Percentiles rank a stretch among this genome's conserved stretches.
Evolutionary conservation across 1,140 invertebrate species (phyloP).

Genomic region (Maconellicoccus hirsutus): DNA sequence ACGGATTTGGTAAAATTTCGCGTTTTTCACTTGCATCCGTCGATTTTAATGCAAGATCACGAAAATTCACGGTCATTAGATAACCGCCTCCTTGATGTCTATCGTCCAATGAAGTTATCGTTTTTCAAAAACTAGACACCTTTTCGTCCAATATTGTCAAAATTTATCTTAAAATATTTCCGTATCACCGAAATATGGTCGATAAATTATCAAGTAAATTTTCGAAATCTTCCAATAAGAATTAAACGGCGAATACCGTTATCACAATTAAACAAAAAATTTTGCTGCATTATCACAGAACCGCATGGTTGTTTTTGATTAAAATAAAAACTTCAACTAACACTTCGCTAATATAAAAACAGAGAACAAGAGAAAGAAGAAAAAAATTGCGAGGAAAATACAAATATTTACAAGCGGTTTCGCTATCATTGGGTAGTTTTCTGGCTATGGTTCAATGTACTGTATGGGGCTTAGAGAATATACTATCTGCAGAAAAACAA

Average conservation of each 20-base stretch:
- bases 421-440: background rate
- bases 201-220: no score
- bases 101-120: no score
- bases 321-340: background rate
- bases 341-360: slow-evolving; percentile 4
- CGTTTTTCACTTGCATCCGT: background rate
- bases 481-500: no score
- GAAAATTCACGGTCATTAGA: no score
- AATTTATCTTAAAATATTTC: no score
- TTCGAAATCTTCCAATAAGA: no score
- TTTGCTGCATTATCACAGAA: slow-evolving; percentile 2
- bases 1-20: background rate
- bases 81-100: no score
- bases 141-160: no score
- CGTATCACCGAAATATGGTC: no score
- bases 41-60: background rate
- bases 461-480: no score
- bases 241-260: background rate
- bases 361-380: background rate
- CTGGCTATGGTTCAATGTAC: background rate
- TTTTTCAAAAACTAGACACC: no score
- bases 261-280: background rate
- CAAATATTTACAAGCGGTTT: background rate
- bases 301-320: background rate
- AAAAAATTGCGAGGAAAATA: background rate